A percentile compares a stretch with the other conserved stretches of the same genome.
phyloP scores from a whole-genome alignment of 2,113 vertebrate genomes.

The Macrotus californicus region DNA sequence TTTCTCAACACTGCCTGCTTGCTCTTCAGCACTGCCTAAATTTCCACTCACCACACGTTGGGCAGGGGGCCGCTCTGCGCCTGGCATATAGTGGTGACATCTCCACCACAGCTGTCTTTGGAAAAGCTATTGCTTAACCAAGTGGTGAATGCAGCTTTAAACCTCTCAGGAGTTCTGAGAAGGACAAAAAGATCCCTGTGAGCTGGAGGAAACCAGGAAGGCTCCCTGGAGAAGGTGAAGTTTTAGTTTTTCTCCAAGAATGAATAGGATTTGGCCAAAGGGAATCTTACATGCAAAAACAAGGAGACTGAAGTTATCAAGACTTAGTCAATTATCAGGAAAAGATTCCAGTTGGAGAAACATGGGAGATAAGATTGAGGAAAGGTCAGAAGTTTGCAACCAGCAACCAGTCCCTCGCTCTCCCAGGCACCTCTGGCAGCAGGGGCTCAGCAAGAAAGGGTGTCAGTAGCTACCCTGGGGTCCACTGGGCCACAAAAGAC shows the following conservation, averaged over 20 bases:
- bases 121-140: not conserved
- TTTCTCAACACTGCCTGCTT: not conserved
- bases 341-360: not conserved
- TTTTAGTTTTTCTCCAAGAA: not conserved
- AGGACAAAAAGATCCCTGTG: not conserved
- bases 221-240: not conserved
- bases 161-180: not conserved
- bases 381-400: not conserved
- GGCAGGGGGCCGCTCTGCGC: not conserved
- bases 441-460: not conserved
- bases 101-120: constrained; percentile 7
- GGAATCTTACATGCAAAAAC: not conserved
- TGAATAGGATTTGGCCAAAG: not conserved
- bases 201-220: not conserved
- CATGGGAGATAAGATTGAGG: not conserved
- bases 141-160: not conserved
- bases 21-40: not conserved
- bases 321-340: not conserved
- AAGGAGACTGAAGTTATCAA: not conserved
- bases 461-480: not conserved
- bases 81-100: not conserved
- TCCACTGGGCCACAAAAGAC: not conserved
- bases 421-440: not conserved
- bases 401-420: not conserved
- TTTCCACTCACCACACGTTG: not conserved